Evolutionary conservation across 2,888 invertebrate genomes (phyloP).

Genomic region (Panorpa germanica): DNA sequence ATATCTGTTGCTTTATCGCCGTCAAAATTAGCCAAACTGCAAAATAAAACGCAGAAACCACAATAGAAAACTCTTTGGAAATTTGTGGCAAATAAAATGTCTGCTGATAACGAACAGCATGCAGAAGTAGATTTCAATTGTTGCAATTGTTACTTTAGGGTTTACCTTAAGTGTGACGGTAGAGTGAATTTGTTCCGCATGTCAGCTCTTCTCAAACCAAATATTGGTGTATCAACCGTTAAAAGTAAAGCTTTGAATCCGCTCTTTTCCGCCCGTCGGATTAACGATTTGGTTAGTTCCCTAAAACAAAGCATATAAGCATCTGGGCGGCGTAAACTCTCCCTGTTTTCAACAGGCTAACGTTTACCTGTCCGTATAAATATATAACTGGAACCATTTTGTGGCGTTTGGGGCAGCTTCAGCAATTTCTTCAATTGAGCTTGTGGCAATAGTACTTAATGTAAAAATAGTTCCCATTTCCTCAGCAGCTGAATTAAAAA

Average conservation of each 20-base stretch:
- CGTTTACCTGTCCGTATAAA: conserved; percentile 59
- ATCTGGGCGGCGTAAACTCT: neutral
- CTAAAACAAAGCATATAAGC: neutral
- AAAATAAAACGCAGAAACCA: conserved; percentile 15
- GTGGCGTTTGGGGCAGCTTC: conserved; percentile 49
- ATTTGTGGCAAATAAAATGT: too few relatives aligned
- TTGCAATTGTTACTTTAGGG: conserved; percentile 24
- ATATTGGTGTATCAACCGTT: conserved; percentile 76
- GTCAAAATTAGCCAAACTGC: conserved; percentile 64
- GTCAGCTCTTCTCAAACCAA: conserved; percentile 69
- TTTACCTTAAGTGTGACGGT: conserved; percentile 61
- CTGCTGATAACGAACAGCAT: neutral
- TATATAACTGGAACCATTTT: conserved; percentile 87
- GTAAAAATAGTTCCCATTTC: conserved; percentile 56
- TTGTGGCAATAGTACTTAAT: conserved; percentile 71
- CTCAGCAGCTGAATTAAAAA: conserved; percentile 44
- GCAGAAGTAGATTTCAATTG: too few relatives aligned
- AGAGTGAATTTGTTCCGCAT: conserved; percentile 66
- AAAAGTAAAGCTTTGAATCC: conserved; percentile 77
- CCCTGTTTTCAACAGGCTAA: conserved; percentile 6
- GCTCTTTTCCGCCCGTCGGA: conserved; percentile 57
- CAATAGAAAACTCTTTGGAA: too few relatives aligned
- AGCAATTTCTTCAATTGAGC: conserved; percentile 76
- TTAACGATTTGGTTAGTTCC: conserved; percentile 46
- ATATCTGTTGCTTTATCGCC: conserved; percentile 28